Evolutionary conservation across 2,888 invertebrate genomes (phyloP), one percentile per base, ranked within the genome.

Genomic region (Dasysyrphus albostriatus): DNA sequence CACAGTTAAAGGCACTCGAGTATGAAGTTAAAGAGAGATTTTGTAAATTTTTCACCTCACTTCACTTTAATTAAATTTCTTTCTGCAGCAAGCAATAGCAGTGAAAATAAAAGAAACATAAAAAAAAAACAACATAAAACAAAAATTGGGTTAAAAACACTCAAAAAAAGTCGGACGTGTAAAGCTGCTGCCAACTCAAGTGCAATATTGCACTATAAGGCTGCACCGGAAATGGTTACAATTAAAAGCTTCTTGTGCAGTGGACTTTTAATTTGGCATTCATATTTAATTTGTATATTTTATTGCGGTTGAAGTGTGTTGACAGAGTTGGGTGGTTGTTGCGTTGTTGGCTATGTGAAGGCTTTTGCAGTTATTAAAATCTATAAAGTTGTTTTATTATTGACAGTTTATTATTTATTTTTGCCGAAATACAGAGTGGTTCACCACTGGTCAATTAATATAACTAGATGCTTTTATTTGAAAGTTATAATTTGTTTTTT

Each of bases 61-160:
- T 87, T 87, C 85, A 87, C 78, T 82, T 87, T 87, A 87, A 87
- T 87, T 87, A 82, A 87, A 87, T 87, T 82, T 82, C 78, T 65
- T 85, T 85, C 70, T 63, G 61, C 82, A 61, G 56, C 34, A 42
- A 56, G 51, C 76, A 67, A 47, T 51, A 56, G 59, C 39, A 54
- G 8, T 34, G 8, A 32, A 54, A 61, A 54, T n/a, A 75, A 59
- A 58, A 70, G 42, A 70, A 54, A 59, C 58, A 72, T 58, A 37
- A 59, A 37, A 56, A 19, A 69, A 78, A 37, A 56, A 19, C 61
- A 78, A 47, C n/a, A 69, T 44, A 24, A 24, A 56, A 44, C 34
- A 67, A 51, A 56, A 76, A 56, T 65, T 47, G 67, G 65, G 59
- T n/a, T 42, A 47, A 59, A 75, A 79, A 65, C 82, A 70, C 85